Conservation (phyloP, 2,888 invertebrate species). For the Plutella xylostella region DNA sequence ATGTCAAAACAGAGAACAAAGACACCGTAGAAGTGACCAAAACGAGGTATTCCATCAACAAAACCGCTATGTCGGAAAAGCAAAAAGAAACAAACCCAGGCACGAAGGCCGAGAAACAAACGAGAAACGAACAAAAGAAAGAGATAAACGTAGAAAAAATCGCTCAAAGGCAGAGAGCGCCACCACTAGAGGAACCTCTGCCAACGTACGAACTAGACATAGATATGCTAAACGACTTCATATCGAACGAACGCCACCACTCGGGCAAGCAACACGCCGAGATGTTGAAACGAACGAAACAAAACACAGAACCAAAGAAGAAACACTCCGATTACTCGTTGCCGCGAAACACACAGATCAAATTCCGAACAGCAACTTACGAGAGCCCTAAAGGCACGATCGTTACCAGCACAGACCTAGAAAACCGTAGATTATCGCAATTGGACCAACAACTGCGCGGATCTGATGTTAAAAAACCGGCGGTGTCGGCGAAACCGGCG, state of each 20-base stretch:
- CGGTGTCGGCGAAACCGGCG: conserved; percentile 53
- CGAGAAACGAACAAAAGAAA: conserved; percentile 62
- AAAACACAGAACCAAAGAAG: conserved; percentile 57
- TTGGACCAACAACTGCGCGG: conserved; percentile 54
- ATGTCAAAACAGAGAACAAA: conserved; percentile 36
- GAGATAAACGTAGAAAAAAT: conserved; percentile 41
- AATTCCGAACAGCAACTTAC: conserved; percentile 74
- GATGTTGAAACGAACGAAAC: conserved; percentile 45
- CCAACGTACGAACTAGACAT: conserved; percentile 55
- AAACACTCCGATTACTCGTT: conserved; percentile 63
- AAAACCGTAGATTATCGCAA: conserved; percentile 70
- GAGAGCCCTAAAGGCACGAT: conserved; percentile 70
- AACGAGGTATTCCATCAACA: conserved; percentile 56
- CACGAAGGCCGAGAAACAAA: conserved; percentile 17
- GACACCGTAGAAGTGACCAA: conserved; percentile 49
- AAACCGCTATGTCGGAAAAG: conserved; percentile 45
- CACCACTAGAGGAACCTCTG: conserved; percentile 41
- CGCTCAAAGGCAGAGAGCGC: conserved; percentile 48
- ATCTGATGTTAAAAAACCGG: conserved; percentile 42
- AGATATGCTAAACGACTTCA: conserved; percentile 59
- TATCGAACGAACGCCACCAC: conserved; percentile 54
- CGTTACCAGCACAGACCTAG: conserved; percentile 60
- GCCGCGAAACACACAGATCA: conserved; percentile 68
- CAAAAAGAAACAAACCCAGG: conserved; percentile 35
- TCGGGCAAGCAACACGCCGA: conserved; percentile 53